Base-by-base conservation (phyloP, 2,888 invertebrate genomes). In the Folsomia candida region DNA sequence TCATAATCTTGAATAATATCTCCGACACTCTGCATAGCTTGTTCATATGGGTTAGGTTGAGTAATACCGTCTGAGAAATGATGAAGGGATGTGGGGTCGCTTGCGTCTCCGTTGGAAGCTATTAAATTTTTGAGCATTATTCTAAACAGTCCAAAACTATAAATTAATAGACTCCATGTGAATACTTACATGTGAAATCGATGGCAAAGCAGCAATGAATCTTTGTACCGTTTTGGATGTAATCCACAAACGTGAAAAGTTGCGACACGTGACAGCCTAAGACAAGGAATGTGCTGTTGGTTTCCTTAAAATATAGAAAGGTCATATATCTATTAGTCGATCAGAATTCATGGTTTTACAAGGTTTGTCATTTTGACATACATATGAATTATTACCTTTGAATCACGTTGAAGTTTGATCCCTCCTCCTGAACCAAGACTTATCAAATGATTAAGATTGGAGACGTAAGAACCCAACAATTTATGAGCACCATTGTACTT, bases 181-280 rank as follows among this genome's bases (percentile, higher is more conserved):
- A 68, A 65, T n/a, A n/a, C 78, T 76, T 78, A 83, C 84, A 83
- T 71, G 85, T 85, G 74, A 85, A 85, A 79, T 85, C 85, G 70
- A 85, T 84, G 26, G 84, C 84, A 72, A 85, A 82, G 26, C 83
- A 82, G 74, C 84, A 84, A 76, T 84, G 82, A 58, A 85, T 81
- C 74, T 85, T 83, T 27, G 84, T 84, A 59, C 87, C 87, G 61
- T 85, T 86, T 74, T 85, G 83, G 59, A 88, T 84, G 80, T 85
- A 88, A 79, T 88, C 88, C 71, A 88, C 81, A 80, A 88, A 88
- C 2, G 86, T 83, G 71, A 78, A 81, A 26, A 80, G 78, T 58
- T 80, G 79, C 18, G 76, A 74, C 47, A 80, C 72, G 74, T 77
- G 78, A 47, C 76, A 78, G 22, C 60, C 59, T 1, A 76, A 26